phyloP scores from a whole-genome alignment of 92 coral and sea anemone genomes.

The Porites evermanni region DNA sequence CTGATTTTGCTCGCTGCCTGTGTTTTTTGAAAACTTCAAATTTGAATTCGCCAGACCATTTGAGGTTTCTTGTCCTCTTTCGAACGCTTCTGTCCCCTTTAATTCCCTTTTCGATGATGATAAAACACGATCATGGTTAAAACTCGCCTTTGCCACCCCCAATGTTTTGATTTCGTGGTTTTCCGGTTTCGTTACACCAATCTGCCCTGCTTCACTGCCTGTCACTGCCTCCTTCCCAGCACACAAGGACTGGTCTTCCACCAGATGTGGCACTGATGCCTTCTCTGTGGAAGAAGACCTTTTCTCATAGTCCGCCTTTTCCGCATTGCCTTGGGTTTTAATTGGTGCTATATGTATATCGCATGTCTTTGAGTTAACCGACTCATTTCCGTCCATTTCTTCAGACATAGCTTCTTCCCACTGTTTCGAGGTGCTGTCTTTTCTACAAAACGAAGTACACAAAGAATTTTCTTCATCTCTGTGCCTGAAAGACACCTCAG shows the following conservation, averaged over 20 bases:
- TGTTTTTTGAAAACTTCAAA: background rate
- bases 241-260: background rate
- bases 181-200: background rate
- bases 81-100: background rate
- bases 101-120: background rate
- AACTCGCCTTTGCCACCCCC: background rate
- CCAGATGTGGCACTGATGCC: too few relatives aligned
- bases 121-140: background rate
- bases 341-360: too few relatives aligned
- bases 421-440: background rate
- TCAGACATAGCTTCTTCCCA: background rate
- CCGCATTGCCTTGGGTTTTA: background rate
- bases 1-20: background rate
- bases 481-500: slow-evolving; percentile 22
- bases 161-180: background rate
- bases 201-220: background rate
- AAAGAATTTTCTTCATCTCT: background rate
- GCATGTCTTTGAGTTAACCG: background rate
- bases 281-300: background rate
- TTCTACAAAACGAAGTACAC: background rate
- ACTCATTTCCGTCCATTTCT: background rate
- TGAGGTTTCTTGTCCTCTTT: background rate
- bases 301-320: background rate
- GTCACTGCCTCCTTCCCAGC: background rate
- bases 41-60: background rate